Evolutionary conservation across 2,888 invertebrate species (phyloP), one percentile per base, ranked within the genome.

Genomic region (Limnephilus rhombicus): DNA sequence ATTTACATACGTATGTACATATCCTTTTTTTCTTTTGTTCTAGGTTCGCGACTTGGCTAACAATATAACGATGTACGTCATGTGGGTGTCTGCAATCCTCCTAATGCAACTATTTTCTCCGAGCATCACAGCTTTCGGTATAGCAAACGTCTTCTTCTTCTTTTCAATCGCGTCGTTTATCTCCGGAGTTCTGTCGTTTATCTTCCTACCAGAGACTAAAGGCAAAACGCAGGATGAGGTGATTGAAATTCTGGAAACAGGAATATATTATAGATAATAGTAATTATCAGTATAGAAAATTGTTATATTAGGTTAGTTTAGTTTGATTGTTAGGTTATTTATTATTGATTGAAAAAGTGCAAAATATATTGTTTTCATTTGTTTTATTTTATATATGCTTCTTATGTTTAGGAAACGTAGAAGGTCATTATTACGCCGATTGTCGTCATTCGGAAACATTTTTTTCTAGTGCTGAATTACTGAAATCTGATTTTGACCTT

Each of bases 141-240:
- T 95, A 37, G 94, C 95, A 85, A 95, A 95, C 0, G 94, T 95
- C 0, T 96, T 96, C 94, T 96, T 95, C 94, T 89, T 95, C 7
- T 96, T 96, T 92, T 95, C 95, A 0, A 68, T 93, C 0, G 94
- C 95, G 34, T 95, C 95, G 18, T 53, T 95, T 0, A 9, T 94
- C 0, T 95, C 96, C 7, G 94, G 94, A 0, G 80, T 95, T 0
- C 93, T 95, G n/a, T 94, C 95, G 0, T 94, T 94, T 81, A 94
- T 95, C 24, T 94, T 95, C 3, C 94, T 96, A 0, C 96, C 96
- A 0, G 96, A 96, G 94, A 96, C 96, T 0, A 96, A 96, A 91
- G 96, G 96, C 2, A 94, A 96, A 1, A 95, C 95, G 0, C 95
- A 95, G 80, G 94, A 95, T 29, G 95, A 95, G 89, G 96, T 96